These are phyloP conservation scores for Pristionchus pacificus DNA, from an alignment of 1,140 invertebrate species.

Conservation along the genomic window DNA sequence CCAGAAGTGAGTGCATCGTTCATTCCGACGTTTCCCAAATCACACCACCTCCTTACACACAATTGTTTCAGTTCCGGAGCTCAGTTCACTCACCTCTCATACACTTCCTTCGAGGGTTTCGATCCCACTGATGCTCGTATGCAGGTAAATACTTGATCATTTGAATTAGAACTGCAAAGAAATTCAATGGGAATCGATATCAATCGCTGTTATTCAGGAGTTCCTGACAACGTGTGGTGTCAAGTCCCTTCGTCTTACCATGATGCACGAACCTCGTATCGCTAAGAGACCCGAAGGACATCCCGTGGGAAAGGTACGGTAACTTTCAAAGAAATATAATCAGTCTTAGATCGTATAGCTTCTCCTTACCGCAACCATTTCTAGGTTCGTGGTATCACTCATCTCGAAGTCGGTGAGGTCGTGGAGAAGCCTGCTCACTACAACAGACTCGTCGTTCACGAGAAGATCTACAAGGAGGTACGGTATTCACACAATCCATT, in stretches of 20 bases:
- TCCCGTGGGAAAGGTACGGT: conserved; percentile 13
- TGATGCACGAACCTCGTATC: conserved; percentile 10
- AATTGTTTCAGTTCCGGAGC: conserved; percentile 9
- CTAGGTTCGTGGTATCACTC: conserved; percentile 6
- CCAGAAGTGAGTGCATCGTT: background rate
- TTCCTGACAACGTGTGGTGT: conserved; percentile 7
- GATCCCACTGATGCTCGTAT: conserved; percentile 15
- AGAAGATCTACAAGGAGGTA: conserved; percentile 17
- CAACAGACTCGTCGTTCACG: conserved; percentile 11
- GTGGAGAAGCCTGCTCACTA: conserved; percentile 10
- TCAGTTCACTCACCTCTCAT: conserved; percentile 21
- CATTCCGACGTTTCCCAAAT: too few species aligned
- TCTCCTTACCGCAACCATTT: background rate
- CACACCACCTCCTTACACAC: background rate
- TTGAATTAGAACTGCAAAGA: too few species aligned
- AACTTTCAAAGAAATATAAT: too few species aligned
- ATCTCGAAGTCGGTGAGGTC: conserved; percentile 17
- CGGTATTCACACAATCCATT: too few species aligned
- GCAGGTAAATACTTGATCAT: conserved; percentile 16
- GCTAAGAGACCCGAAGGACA: conserved; percentile 7
- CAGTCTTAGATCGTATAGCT: too few species aligned
- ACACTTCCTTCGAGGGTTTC: conserved; percentile 20
- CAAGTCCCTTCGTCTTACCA: conserved; percentile 14
- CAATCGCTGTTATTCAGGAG: conserved; percentile 2
- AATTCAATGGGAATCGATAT: background rate